These are phyloP conservation scores for Poecilia latipinna DNA, from an alignment of 2,113 vertebrate species.

Conservation along the genomic window DNA sequence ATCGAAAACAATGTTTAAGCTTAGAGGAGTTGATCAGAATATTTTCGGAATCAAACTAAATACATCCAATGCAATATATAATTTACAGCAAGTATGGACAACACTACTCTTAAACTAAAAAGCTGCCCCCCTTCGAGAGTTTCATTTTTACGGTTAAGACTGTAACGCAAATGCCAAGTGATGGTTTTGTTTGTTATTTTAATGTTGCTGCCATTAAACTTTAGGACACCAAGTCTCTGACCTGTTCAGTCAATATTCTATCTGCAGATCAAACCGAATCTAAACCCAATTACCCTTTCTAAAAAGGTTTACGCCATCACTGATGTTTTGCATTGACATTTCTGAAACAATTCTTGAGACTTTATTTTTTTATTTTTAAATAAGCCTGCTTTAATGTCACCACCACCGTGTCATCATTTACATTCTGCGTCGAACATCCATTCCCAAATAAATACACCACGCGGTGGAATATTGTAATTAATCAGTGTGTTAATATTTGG, in stretches of 20 bases:
- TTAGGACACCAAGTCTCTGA: neutral
- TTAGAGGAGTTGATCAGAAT: neutral
- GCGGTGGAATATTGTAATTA: neutral
- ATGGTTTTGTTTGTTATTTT: neutral
- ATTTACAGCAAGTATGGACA: neutral
- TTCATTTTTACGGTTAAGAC: neutral
- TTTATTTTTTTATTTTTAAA: neutral
- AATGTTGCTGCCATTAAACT: conserved; percentile 3
- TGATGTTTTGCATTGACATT: conserved; percentile 26
- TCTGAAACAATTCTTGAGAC: conserved; percentile 12
- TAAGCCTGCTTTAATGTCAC: conserved; percentile 20
- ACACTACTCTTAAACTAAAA: neutral
- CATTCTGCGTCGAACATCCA: neutral
- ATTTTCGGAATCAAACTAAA: neutral
- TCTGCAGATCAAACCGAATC: conserved; percentile 1
- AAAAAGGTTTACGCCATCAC: conserved; percentile 24
- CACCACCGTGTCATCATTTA: neutral
- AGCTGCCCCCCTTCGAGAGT: neutral
- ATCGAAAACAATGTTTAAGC: neutral
- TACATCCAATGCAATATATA: neutral
- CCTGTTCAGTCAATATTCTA: neutral
- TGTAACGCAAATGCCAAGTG: neutral
- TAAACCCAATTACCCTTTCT: conserved; percentile 26
- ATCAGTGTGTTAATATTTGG: neutral
- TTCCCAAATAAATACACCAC: neutral